phyloP scores from a whole-genome alignment of 2,888 invertebrate genomes.

The Philopedon plagiatum region DNA sequence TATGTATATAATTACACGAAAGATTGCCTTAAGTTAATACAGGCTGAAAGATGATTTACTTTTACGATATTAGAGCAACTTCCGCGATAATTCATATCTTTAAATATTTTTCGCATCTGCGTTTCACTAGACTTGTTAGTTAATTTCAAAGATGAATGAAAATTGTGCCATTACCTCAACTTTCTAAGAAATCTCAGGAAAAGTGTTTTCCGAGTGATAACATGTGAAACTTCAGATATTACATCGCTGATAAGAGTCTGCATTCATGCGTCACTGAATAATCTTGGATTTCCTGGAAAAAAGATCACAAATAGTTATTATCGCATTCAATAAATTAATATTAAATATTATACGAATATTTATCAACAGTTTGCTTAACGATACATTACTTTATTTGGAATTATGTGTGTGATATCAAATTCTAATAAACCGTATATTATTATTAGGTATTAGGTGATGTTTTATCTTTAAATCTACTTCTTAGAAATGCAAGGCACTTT shows the following conservation, averaged over 20 bases:
- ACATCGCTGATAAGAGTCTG: not conserved
- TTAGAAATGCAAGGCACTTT: too few relatives aligned
- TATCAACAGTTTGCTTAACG: not conserved
- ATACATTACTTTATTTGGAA: not conserved
- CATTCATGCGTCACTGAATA: constrained; percentile 3
- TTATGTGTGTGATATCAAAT: not conserved
- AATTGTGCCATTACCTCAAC: constrained; percentile 7
- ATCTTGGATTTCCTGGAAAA: constrained; percentile 15
- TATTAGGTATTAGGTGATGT: not conserved
- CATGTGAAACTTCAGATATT: not conserved
- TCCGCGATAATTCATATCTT: too few relatives aligned
- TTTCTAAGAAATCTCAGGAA: constrained; percentile 7
- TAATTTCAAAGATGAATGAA: too few relatives aligned
- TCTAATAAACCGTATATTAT: not conserved
- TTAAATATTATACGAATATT: constrained; percentile 7
- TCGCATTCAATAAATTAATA: constrained; percentile 14
- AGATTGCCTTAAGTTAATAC: too few relatives aligned
- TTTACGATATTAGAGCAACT: too few relatives aligned
- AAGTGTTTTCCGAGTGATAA: constrained; percentile 19
- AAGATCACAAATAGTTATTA: constrained; percentile 19
- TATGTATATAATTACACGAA: too few relatives aligned
- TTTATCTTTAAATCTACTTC: too few relatives aligned
- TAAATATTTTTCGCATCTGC: too few relatives aligned
- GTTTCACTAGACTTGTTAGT: too few relatives aligned
- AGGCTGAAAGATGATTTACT: too few relatives aligned